Evolutionary conservation across 2,113 vertebrate species (phyloP), one percentile per base, ranked within the genome.

Genomic region (Poicephalus meyeri): DNA sequence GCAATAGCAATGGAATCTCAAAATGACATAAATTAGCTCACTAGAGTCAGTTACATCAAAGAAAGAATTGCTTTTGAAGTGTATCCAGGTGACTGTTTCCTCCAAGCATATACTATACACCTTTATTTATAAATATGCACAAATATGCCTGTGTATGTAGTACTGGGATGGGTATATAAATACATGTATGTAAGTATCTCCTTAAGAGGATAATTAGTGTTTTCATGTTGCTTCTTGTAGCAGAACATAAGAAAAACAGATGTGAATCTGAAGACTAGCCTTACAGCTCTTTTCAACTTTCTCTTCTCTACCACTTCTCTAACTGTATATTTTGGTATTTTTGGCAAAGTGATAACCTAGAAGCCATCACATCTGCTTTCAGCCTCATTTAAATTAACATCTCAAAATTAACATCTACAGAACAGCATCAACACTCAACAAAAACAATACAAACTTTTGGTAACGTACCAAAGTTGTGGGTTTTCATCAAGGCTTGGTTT

Each of bases 221-320:
- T 80, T 89, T 61, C 23, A 23, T 66, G 11, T 83, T 89, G 53
- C n/a, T 89, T 47, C 53, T 88, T 4, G 0, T 13, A 80, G 58
- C 31, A 93, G 72, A 96, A 60, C 53, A 88, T 77, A 93, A 90
- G 69, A 90, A 95, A 80, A 83, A 55, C 80, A 92, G 69, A 82
- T 71, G 70, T 77, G 60, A 81, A 69, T 26, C 46, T 52, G 42
- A 69, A 80, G 55, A 86, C 19, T 49, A 90, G 68, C 28, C 44
- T 86, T 80, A 64, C 28, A 88, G 71, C 44, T 89, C 47, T 93
- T 77, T 76, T 47, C 24, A 8, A 37, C n/a, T 26, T 80, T 83
- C 16, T 39, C 13, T 89, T 85, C 26, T 78, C 33, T 35, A 53
- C 7, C 0, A 0, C 23, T 80, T 58, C 16, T 82, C 39, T 52